Conservation (phyloP, 2,113 vertebrate species). For the Cyanistes caeruleus region DNA sequence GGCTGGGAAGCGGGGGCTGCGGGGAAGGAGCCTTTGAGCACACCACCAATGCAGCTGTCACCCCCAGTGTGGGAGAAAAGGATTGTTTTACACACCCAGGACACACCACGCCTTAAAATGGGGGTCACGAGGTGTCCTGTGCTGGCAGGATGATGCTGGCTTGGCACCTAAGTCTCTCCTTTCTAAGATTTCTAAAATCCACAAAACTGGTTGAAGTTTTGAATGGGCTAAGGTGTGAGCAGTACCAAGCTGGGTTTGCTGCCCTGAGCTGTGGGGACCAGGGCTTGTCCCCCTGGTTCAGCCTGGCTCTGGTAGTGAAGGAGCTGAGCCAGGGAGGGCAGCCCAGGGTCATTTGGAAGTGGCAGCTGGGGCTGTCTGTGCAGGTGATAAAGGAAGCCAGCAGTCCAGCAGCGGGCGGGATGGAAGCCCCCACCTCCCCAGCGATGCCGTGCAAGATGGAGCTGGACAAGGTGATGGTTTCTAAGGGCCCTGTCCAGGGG, state of each 20-base stretch:
- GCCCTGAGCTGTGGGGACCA: neutral
- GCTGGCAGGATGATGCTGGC: neutral
- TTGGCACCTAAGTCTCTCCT: neutral
- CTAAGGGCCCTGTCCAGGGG: rapidly evolving
- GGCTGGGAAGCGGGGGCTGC: neutral
- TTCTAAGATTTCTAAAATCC: neutral
- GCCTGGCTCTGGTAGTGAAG: rapidly evolving
- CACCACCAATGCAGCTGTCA: neutral
- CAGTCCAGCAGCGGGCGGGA: constrained; percentile 67
- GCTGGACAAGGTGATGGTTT: constrained; percentile 86
- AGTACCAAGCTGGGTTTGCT: rapidly evolving
- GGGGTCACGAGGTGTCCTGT: neutral
- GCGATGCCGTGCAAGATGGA: constrained; percentile 87
- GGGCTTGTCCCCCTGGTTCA: neutral
- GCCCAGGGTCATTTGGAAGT: neutral
- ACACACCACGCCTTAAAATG: rapidly evolving
- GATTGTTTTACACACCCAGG: neutral
- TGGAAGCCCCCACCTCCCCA: constrained; percentile 84
- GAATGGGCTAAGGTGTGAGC: neutral
- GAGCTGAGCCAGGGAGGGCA: neutral
- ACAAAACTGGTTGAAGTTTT: neutral
- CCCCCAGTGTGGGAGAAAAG: neutral
- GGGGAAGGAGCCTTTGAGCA: neutral
- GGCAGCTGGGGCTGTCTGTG: neutral
- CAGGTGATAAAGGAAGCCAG: constrained; percentile 92